Conservation (phyloP, 2,888 invertebrate genomes). For the Clitarchus hookeri region DNA sequence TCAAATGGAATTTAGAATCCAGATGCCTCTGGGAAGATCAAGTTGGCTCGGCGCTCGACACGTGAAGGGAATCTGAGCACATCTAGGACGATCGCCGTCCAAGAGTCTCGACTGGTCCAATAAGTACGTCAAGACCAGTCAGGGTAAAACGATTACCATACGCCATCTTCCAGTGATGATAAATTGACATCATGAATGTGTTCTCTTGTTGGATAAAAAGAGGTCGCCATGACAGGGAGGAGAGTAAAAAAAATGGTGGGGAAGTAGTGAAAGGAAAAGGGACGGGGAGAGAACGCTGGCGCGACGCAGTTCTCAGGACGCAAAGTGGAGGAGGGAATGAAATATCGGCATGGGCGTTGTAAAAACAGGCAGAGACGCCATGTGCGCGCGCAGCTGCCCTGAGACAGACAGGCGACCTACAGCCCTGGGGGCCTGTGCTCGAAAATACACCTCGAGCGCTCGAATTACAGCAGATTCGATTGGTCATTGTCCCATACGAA, state of each 20-base stretch:
- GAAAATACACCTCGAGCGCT: too few relatives aligned
- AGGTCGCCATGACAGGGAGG: background rate
- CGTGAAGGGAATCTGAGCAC: too few relatives aligned
- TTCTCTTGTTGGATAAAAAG: background rate
- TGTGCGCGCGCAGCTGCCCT: background rate
- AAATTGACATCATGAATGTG: background rate
- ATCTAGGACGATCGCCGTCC: too few relatives aligned
- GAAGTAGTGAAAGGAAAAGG: background rate
- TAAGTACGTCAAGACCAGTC: background rate
- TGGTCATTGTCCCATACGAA: too few relatives aligned
- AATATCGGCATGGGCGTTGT: background rate
- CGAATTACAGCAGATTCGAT: too few relatives aligned
- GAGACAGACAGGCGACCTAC: background rate
- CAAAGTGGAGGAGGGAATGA: background rate
- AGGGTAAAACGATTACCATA: background rate
- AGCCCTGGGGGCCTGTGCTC: too few relatives aligned
- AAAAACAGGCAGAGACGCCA: background rate
- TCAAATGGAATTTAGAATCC: too few relatives aligned
- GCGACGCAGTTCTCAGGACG: background rate
- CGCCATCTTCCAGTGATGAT: background rate
- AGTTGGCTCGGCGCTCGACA: too few relatives aligned
- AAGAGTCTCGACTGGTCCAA: background rate
- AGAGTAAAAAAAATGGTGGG: background rate
- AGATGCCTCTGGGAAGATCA: too few relatives aligned
- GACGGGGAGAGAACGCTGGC: background rate